Conservation (phyloP, 2,113 vertebrate genomes). For the Nycticorax nycticorax region DNA sequence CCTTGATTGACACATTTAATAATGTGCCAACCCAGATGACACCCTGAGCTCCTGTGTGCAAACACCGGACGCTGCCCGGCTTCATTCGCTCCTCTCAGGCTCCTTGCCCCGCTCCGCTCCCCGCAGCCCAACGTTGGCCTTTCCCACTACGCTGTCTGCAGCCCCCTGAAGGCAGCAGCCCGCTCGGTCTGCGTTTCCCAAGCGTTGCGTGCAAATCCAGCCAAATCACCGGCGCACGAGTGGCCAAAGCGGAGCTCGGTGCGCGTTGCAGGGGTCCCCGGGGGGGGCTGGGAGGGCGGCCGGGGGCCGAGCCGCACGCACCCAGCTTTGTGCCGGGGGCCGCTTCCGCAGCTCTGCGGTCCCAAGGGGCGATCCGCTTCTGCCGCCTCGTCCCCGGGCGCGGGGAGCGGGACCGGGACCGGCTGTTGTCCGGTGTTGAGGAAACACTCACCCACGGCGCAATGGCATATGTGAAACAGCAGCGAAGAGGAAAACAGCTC, state of each 20-base stretch:
- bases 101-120: not conserved
- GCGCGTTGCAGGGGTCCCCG: too few relatives aligned
- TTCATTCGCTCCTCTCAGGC: not conserved
- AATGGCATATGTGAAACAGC: not conserved
- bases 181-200: not conserved
- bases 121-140: not conserved
- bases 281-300: rapidly evolving
- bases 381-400: not conserved
- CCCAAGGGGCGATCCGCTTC: not conserved
- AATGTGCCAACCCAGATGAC: not conserved
- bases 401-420: not conserved
- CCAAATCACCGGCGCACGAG: rapidly evolving
- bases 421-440: not conserved
- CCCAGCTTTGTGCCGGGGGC: not conserved
- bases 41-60: not conserved
- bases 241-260: rapidly evolving
- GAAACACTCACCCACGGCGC: not conserved
- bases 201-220: not conserved
- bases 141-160: not conserved
- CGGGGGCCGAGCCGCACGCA: rapidly evolving
- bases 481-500: not conserved
- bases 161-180: not conserved
- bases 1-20: conserved; percentile 20
- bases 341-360: not conserved
- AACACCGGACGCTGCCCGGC: not conserved